These are phyloP conservation scores for Eutrigla gurnardus DNA, from an alignment of 2,797 vertebrate species.

Conservation along the genomic window DNA sequence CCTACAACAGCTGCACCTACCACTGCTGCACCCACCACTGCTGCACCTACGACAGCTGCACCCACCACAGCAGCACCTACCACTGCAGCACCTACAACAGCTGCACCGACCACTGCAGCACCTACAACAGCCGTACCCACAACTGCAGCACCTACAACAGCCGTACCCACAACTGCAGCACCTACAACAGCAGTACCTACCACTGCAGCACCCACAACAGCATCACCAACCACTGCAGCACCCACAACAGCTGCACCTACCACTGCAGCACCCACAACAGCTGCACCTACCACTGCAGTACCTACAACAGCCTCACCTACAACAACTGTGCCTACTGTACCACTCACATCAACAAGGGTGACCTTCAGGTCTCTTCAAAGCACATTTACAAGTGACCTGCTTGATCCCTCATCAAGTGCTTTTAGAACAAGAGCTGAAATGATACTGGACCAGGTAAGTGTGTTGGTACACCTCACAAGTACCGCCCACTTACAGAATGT, in stretches of 20 bases:
- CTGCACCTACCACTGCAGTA: no score
- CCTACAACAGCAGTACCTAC: no score
- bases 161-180: no score
- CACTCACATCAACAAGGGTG: no score
- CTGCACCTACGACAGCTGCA: accelerated
- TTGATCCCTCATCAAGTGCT: neutral
- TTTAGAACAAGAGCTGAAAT: neutral
- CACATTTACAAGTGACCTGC: neutral
- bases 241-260: no score
- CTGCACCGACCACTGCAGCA: accelerated
- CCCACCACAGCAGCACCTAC: neutral
- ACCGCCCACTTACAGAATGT: no score
- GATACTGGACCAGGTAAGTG: neutral
- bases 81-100: accelerated
- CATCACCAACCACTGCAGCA: no score
- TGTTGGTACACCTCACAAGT: neutral
- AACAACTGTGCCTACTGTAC: no score
- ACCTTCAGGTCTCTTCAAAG: neutral
- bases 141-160: neutral
- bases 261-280: no score
- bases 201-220: no score
- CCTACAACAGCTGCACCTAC: neutral
- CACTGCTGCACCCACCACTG: accelerated
- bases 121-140: neutral
- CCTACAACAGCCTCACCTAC: no score